Percentiles rank a stretch among this genome's conserved stretches.
Evolutionary conservation across 2,113 vertebrate genomes (phyloP).

Genomic region (Etheostoma spectabile): DNA sequence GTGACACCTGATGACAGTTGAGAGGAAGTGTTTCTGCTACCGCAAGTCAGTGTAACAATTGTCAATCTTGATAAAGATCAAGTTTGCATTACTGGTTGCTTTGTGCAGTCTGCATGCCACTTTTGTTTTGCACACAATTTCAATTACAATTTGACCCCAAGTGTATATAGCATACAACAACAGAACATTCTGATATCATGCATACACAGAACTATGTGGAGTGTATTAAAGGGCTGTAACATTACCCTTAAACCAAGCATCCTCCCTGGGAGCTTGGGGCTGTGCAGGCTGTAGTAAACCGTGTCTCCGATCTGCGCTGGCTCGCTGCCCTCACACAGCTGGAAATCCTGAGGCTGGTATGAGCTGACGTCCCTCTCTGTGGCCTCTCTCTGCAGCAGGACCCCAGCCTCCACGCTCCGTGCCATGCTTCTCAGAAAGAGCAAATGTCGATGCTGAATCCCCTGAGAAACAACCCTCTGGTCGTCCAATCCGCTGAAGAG

Average conservation of each 20-base stretch:
- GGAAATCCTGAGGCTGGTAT: slow-evolving; percentile 70
- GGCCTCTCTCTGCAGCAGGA: slow-evolving; percentile 47
- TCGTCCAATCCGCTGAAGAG: slow-evolving; percentile 61
- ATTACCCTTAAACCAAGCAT: slow-evolving; percentile 84
- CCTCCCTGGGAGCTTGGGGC: slow-evolving; percentile 58
- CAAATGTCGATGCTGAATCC: slow-evolving; percentile 74
- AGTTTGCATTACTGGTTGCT: not conserved
- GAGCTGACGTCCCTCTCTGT: slow-evolving; percentile 34
- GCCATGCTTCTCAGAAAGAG: slow-evolving; percentile 72
- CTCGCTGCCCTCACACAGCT: slow-evolving; percentile 54
- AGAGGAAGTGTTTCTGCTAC: slow-evolving; percentile 71
- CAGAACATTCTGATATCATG: not conserved
- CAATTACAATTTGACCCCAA: not conserved
- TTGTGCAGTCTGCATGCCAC: not conserved
- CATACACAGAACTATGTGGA: not conserved
- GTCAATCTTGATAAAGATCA: slow-evolving; percentile 56
- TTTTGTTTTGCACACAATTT: not conserved
- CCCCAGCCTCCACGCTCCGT: slow-evolving; percentile 49
- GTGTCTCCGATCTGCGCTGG: slow-evolving; percentile 73
- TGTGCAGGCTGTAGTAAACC: slow-evolving; percentile 80
- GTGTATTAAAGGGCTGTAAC: not conserved
- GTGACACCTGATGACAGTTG: slow-evolving; percentile 48
- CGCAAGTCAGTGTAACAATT: slow-evolving; percentile 45
- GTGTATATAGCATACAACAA: not conserved
- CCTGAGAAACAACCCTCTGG: slow-evolving; percentile 49